phyloP scores from a whole-genome alignment of 2,888 invertebrate species.

The Apodemia duryi region DNA sequence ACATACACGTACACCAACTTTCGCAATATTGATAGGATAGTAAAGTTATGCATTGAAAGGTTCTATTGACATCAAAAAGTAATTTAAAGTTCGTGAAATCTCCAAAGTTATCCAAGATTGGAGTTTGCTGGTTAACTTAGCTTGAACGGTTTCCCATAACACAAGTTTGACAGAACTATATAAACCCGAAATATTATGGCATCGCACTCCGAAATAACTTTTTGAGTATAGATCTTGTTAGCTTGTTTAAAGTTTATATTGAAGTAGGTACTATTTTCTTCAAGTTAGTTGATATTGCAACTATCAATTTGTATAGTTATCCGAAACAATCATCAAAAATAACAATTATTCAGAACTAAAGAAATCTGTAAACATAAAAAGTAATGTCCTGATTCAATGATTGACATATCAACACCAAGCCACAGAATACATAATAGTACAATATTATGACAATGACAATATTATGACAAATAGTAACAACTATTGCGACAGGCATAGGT shows the following conservation, averaged over 20 bases:
- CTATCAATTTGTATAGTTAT: not conserved
- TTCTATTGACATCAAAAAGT: slow-evolving; percentile 28
- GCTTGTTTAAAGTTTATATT: slow-evolving; percentile 9
- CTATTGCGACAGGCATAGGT: no score
- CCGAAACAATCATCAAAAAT: no score
- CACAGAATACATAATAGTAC: no score
- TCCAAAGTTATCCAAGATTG: slow-evolving; percentile 23
- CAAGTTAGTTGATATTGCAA: not conserved
- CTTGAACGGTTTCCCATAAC: slow-evolving; percentile 11
- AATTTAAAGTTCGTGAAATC: slow-evolving; percentile 31
- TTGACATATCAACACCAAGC: no score
- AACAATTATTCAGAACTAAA: no score
- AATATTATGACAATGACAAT: no score
- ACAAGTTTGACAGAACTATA: slow-evolving; percentile 17
- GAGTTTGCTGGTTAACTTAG: slow-evolving; percentile 10
- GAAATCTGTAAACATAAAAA: no score
- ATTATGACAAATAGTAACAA: no score
- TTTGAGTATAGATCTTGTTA: slow-evolving; percentile 1
- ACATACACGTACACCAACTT: not conserved
- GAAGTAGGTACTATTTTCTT: not conserved
- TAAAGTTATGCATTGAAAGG: not conserved
- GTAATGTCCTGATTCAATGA: no score
- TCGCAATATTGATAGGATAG: not conserved
- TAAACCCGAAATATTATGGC: slow-evolving; percentile 16
- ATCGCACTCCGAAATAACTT: not conserved